Conservation (phyloP, 2,113 vertebrate species). For the Ginglymostoma cirratum region DNA sequence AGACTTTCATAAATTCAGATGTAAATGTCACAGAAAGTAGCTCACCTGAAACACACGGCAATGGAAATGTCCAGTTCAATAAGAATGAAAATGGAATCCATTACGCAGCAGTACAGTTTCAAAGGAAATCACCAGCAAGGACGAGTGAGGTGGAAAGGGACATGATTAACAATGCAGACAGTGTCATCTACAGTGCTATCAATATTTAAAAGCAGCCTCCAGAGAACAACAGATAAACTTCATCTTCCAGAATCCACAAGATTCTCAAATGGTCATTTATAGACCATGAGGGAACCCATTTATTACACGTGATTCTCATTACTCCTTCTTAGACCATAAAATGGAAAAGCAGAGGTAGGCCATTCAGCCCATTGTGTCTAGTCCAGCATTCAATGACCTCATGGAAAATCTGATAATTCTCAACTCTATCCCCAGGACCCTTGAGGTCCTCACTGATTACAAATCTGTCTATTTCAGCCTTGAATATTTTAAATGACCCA, state of each 20-base stretch:
- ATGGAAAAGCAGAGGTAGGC: too few relatives aligned
- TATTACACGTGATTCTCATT: not conserved
- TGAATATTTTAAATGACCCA: too few relatives aligned
- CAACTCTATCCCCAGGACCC: too few relatives aligned
- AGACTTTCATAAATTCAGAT: too few relatives aligned
- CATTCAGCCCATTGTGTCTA: too few relatives aligned
- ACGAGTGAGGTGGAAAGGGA: not conserved
- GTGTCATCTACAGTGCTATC: not conserved
- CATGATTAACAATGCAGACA: too few relatives aligned
- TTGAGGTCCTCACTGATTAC: too few relatives aligned
- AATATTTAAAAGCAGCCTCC: not conserved
- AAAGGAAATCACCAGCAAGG: not conserved
- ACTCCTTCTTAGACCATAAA: not conserved
- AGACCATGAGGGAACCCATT: not conserved
- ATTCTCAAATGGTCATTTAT: not conserved
- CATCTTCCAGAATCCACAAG: not conserved
- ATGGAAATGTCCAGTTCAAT: not conserved
- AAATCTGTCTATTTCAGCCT: too few relatives aligned
- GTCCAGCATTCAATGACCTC: too few relatives aligned
- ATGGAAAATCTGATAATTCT: too few relatives aligned
- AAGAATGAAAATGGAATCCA: not conserved
- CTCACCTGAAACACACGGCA: not conserved
- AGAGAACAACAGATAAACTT: not conserved
- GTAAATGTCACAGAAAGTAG: not conserved
- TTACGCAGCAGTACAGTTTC: not conserved